These are phyloP conservation scores for Syrista parreyssii DNA, from an alignment of 2,888 invertebrate species.

Conservation along the genomic window DNA sequence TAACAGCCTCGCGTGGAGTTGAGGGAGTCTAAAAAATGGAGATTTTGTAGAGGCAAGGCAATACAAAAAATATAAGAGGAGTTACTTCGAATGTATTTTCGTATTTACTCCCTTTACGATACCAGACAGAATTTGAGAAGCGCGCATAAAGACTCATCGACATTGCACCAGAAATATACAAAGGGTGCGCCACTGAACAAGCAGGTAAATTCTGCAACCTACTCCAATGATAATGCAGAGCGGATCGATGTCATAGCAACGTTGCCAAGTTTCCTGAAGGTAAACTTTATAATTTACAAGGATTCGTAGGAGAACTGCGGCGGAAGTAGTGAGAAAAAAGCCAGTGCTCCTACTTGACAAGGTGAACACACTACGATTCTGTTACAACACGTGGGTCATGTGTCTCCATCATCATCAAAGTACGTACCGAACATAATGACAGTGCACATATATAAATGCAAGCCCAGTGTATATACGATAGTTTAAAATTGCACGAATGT, in stretches of 20 bases:
- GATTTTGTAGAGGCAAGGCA: too few species aligned
- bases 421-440: slow-evolving; percentile 22
- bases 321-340: background rate
- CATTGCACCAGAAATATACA: too few species aligned
- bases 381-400: slow-evolving; percentile 43
- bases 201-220: background rate
- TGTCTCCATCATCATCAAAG: slow-evolving; percentile 30
- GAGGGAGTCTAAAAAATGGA: too few species aligned
- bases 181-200: slow-evolving; percentile 34
- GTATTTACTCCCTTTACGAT: too few species aligned
- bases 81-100: too few species aligned
- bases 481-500: background rate
- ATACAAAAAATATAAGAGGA: too few species aligned
- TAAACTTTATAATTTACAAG: background rate
- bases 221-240: background rate
- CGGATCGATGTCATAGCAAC: background rate
- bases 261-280: slow-evolving; percentile 5
- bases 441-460: background rate
- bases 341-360: slow-evolving; percentile 18
- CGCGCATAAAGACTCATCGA: too few species aligned
- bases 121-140: too few species aligned
- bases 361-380: slow-evolving; percentile 35
- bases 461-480: background rate
- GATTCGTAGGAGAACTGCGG: slow-evolving; percentile 1
- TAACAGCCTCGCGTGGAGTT: too few species aligned